Evolutionary conservation across 92 coral and sea anemone species (phyloP).

Genomic region (Epizoanthus stellaris): DNA sequence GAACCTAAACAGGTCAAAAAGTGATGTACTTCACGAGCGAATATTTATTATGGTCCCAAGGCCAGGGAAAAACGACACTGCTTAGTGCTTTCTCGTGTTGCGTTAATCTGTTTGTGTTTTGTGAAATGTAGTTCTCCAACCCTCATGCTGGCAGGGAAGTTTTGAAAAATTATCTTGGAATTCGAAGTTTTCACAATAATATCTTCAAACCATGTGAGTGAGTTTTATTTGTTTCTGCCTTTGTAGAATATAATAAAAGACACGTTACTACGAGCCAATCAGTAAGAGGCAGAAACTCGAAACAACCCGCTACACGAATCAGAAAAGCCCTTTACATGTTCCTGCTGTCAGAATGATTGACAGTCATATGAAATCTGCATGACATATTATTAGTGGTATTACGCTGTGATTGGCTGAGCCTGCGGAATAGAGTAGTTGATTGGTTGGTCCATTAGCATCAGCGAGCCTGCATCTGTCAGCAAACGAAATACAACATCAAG

Average conservation of each 20-base stretch:
- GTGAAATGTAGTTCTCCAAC: not conserved
- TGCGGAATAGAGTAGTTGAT: constrained; percentile 33
- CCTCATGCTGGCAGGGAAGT: not conserved
- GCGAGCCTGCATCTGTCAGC: constrained; percentile 45
- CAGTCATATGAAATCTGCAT: constrained; percentile 33
- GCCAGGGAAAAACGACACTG: not conserved
- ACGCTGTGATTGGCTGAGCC: constrained; percentile 1
- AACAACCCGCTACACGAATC: constrained; percentile 28
- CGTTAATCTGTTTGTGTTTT: not conserved
- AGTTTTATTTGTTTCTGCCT: constrained; percentile 11
- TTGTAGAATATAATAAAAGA: constrained; percentile 11
- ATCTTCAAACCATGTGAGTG: constrained; percentile 14
- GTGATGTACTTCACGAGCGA: not conserved
- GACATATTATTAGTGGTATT: constrained; percentile 7
- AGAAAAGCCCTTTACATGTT: constrained; percentile 22
- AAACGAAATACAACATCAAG: constrained; percentile 49
- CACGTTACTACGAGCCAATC: constrained; percentile 26
- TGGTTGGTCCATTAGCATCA: constrained; percentile 40
- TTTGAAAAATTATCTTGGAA: not conserved
- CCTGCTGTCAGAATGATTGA: constrained; percentile 35
- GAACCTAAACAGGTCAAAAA: not conserved
- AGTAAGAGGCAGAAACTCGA: constrained; percentile 24
- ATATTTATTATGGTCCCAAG: not conserved
- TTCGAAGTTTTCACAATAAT: not conserved
- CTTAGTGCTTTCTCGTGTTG: not conserved